Conservation (phyloP, 2,797 vertebrate species). For the Trichosurus vulpecula region DNA sequence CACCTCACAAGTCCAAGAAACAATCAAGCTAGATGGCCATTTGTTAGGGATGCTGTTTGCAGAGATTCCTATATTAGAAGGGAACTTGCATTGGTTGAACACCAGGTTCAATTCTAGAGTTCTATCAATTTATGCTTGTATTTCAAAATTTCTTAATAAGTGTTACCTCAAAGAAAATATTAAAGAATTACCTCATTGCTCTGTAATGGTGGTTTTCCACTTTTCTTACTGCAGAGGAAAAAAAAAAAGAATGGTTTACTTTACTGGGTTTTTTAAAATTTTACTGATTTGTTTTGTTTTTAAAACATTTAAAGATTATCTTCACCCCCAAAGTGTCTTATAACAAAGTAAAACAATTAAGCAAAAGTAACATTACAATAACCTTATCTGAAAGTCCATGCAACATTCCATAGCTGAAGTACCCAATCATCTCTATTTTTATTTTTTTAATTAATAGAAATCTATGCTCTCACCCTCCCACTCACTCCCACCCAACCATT, state of each 20-base stretch:
- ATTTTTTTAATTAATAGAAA: neutral
- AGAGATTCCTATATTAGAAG: slow-evolving; percentile 18
- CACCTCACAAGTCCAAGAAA: slow-evolving; percentile 19
- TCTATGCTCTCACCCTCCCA: neutral
- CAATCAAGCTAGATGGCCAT: slow-evolving; percentile 14
- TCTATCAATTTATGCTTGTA: slow-evolving; percentile 27
- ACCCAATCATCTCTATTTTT: neutral
- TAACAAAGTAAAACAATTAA: neutral
- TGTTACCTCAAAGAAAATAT: slow-evolving; percentile 49
- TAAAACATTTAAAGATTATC: neutral
- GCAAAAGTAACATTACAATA: neutral
- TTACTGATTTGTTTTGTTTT: neutral
- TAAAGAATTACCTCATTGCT: slow-evolving; percentile 88
- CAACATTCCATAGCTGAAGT: neutral
- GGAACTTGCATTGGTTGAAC: neutral
- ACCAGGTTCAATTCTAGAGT: slow-evolving; percentile 53
- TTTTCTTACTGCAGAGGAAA: slow-evolving; percentile 86
- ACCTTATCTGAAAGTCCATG: neutral
- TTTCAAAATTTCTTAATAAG: slow-evolving; percentile 53
- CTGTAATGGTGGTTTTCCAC: slow-evolving; percentile 83
- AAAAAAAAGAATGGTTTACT: slow-evolving; percentile 66
- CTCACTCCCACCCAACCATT: neutral
- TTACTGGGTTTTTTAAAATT: slow-evolving; percentile 61
- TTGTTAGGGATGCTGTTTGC: slow-evolving; percentile 13
- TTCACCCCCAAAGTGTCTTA: neutral